phyloP scores from a whole-genome alignment of 2,113 vertebrate genomes.

The Ia io region DNA sequence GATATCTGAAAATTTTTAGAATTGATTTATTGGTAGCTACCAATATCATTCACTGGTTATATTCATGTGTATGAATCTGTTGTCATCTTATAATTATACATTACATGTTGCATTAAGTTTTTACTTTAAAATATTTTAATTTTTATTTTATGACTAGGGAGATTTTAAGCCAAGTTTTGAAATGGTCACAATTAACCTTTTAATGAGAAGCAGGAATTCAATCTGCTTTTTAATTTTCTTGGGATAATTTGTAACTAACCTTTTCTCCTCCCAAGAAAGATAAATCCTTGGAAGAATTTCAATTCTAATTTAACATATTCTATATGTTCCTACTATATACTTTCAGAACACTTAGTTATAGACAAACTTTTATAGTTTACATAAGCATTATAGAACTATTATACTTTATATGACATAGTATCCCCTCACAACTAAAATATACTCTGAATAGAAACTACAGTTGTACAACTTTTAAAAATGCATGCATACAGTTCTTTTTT shows the following conservation, averaged over 20 bases:
- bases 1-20: neutral
- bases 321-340: neutral
- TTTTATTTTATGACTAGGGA: constrained; percentile 31
- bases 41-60: neutral
- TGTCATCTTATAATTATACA: neutral
- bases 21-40: neutral
- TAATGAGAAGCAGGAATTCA: constrained; percentile 31
- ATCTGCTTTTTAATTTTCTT: constrained; percentile 52
- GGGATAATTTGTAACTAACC: neutral
- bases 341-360: neutral
- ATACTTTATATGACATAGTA: neutral
- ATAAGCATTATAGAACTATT: neutral
- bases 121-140: constrained; percentile 37
- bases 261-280: constrained; percentile 43
- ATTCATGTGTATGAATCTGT: neutral
- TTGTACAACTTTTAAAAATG: constrained; percentile 27
- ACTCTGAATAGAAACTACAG: neutral
- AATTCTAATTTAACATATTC: neutral
- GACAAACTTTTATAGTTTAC: neutral
- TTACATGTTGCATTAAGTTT: neutral
- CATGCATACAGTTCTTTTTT: constrained; percentile 34
- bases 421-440: constrained; percentile 14
- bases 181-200: constrained; percentile 39
- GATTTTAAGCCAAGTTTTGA: constrained; percentile 5
- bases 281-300: constrained; percentile 39